These are phyloP conservation scores for Orchesella flavescens DNA, from an alignment of 2,888 invertebrate genomes.

Conservation along the genomic window DNA sequence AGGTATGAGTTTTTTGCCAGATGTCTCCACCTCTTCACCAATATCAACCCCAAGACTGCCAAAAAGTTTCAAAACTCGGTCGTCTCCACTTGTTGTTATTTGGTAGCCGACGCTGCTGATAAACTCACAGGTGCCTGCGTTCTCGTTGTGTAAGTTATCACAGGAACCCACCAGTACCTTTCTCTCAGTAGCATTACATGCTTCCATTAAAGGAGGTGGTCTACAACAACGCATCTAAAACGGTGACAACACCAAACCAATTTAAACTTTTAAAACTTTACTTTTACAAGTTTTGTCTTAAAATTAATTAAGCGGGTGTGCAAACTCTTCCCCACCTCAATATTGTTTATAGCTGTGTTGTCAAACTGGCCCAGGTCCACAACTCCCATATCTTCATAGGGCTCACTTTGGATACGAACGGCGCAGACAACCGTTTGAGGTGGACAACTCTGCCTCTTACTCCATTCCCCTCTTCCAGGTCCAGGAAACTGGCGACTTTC, in stretches of 20 bases:
- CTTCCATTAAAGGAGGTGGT: background rate
- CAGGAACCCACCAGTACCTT: background rate
- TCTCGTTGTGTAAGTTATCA: background rate
- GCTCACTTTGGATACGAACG: background rate
- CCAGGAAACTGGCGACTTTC: background rate
- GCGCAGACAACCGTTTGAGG: too few relatives aligned
- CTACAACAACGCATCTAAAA: constrained; percentile 13
- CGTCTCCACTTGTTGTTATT: background rate
- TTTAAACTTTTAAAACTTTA: too few relatives aligned
- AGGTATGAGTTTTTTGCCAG: background rate
- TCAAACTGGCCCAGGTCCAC: background rate
- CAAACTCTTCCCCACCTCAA: background rate
- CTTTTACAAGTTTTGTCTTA: too few relatives aligned
- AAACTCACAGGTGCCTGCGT: constrained; percentile 7
- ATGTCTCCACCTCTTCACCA: background rate
- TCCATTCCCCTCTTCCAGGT: constrained; percentile 7
- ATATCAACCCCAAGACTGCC: background rate
- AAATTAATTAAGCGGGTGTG: too few relatives aligned
- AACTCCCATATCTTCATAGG: background rate
- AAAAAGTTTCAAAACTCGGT: background rate
- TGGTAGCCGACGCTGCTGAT: background rate
- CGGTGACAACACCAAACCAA: too few relatives aligned
- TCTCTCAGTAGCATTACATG: background rate
- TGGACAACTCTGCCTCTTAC: too few relatives aligned
- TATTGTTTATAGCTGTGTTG: constrained; percentile 15